phyloP scores from a whole-genome alignment of 2,888 invertebrate genomes.

The Amiota minor region DNA sequence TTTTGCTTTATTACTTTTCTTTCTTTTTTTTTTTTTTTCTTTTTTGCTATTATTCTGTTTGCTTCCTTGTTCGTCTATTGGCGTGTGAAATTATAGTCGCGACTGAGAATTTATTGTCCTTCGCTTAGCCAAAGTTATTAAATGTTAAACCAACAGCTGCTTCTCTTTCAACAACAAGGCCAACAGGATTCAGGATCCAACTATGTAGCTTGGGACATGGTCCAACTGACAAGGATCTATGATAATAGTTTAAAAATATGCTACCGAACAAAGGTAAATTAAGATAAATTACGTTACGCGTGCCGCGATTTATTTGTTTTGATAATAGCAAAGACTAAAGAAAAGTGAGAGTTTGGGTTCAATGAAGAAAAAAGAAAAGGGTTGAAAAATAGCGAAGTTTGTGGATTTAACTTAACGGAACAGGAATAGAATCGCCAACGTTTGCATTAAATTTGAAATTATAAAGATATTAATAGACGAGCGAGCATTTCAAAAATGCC shows the following conservation, averaged over 20 bases:
- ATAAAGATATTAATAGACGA: conserved; percentile 16
- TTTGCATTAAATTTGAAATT: background rate
- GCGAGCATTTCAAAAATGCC: background rate
- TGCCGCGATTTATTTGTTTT: conserved; percentile 56
- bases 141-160: conserved; percentile 19
- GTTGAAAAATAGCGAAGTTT: too few relatives aligned
- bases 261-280: conserved; percentile 42
- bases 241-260: conserved; percentile 24
- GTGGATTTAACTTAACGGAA: too few relatives aligned
- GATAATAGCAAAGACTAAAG: conserved; percentile 30
- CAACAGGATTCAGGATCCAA: too few relatives aligned
- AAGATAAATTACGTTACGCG: conserved; percentile 55
- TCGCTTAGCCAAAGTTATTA: conserved; percentile 18
- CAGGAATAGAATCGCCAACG: too few relatives aligned
- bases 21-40: background rate
- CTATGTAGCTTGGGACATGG: too few relatives aligned
- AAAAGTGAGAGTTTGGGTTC: background rate
- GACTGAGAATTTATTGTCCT: conserved; percentile 20
- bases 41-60: background rate
- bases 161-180: background rate
- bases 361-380: background rate
- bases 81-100: conserved; percentile 21
- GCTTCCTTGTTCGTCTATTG: background rate
- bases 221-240: conserved; percentile 20
- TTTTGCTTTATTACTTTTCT: background rate